Conservation (phyloP, 2,888 invertebrate genomes). For the Agonopterix subpropinquella region DNA sequence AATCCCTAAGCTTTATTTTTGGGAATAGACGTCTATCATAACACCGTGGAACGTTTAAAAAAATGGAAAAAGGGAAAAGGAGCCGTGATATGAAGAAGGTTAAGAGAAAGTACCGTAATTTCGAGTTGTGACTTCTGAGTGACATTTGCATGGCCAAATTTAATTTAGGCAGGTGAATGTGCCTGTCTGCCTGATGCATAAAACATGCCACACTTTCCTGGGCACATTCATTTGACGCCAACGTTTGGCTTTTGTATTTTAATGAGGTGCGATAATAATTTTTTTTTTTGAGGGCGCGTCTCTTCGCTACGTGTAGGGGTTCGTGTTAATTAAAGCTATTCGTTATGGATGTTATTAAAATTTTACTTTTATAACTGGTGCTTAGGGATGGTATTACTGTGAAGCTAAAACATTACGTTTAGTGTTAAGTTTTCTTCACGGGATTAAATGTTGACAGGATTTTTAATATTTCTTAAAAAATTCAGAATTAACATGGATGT, state of each 20-base stretch:
- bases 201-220: conserved; percentile 46
- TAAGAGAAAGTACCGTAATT: conserved; percentile 22
- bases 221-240: conserved; percentile 35
- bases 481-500: too few species aligned
- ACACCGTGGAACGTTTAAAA: conserved; percentile 34
- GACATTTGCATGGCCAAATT: conserved; percentile 53
- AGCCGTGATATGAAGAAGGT: conserved; percentile 24
- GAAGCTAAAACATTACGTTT: too few species aligned
- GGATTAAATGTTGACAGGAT: too few species aligned
- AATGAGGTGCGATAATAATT: conserved; percentile 40
- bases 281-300: conserved; percentile 18
- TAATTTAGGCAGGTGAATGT: conserved; percentile 54
- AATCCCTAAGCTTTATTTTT: background rate
- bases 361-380: too few species aligned
- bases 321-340: background rate
- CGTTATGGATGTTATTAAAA: background rate
- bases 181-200: conserved; percentile 44
- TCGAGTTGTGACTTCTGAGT: conserved; percentile 40
- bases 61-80: conserved; percentile 30
- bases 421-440: too few species aligned
- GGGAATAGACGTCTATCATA: conserved; percentile 31
- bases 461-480: too few species aligned
- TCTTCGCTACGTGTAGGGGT: background rate
- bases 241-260: conserved; percentile 43
- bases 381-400: too few species aligned